Conservation (phyloP, 2,797 vertebrate genomes). For the Basileuterus tristriatus region DNA sequence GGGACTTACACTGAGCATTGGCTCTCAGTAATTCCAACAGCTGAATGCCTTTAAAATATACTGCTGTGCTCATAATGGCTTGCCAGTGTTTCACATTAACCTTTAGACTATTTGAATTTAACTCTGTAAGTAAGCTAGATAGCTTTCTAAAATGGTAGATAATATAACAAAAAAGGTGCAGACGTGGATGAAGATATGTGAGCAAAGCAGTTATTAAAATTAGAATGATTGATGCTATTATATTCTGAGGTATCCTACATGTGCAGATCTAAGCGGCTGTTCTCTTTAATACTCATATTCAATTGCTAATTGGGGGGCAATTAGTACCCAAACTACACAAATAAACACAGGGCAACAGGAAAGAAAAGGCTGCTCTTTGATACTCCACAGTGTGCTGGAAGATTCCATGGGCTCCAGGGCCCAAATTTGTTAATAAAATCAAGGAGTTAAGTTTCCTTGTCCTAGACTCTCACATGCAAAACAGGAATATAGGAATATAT, state of each 20-base stretch:
- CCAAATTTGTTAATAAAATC: conserved; percentile 32
- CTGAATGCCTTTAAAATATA: conserved; percentile 52
- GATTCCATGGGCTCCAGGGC: background rate
- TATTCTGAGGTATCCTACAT: background rate
- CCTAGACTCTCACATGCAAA: background rate
- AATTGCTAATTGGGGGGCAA: background rate
- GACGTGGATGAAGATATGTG: conserved; percentile 34
- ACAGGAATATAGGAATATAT: background rate
- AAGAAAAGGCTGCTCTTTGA: background rate
- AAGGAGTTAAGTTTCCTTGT: background rate
- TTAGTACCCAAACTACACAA: background rate
- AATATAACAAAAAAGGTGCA: conserved; percentile 55
- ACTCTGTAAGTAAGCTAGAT: conserved; percentile 63
- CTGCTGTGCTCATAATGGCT: conserved; percentile 42
- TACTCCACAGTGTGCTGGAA: background rate
- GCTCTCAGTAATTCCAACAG: background rate
- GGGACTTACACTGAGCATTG: background rate
- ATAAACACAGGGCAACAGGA: background rate
- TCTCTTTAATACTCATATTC: background rate
- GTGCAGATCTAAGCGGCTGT: background rate
- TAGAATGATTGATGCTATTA: conserved; percentile 8
- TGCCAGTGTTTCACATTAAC: conserved; percentile 61
- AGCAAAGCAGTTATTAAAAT: conserved; percentile 62
- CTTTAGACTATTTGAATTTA: conserved; percentile 66
- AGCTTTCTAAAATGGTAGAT: conserved; percentile 57